Base-by-base conservation (phyloP, 2,797 vertebrate species). In the Chanos chanos region DNA sequence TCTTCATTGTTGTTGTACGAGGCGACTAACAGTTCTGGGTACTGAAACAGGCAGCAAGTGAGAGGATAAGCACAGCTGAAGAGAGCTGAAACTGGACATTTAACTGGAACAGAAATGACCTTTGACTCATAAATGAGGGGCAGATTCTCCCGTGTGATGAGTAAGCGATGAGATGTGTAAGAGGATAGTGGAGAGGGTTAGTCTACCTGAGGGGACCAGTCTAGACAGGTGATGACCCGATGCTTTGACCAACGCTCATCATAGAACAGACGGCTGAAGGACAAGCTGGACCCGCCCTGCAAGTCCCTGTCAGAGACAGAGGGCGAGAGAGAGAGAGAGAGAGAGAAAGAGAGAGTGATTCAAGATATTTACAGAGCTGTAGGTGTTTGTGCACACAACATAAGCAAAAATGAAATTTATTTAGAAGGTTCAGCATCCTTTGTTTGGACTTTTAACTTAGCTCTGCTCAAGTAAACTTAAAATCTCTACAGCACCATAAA, bases 171-270 rank as follows among this genome's bases (percentile, higher is more conserved):
- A 75, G 57, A 45, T 12, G 25, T 45, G 66, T 31, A 50, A 53
- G 30, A 65, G 64, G 59, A 72, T 15, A 63, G 27, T 4, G 15
- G 15, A 34, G 63, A 51, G 36, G 61, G 59, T 9, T 72, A 52
- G 62, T 81, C 86, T 88, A 98, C 95, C 94, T 98, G 96, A 75
- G 91, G 91, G 67, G 94, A 98, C 96, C 95, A 97, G 76, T 97
- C 95, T 59, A 98, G 92, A 70, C 94, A 98, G 66, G 96, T 98
- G 81, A 98, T 93, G 0, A 99, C 95, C 3, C 96, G 92, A 73
- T 97, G 96, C 77, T 97, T 97, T 4, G 94, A 96, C 96, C 95
- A 98, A 81, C 94, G 96, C 50, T 98, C 95, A 68, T 98, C 94
- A 16, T 96, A 98, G 83, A 98, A 97, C 2, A 97, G 90, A 36